Evolutionary conservation across 92 coral and sea anemone genomes (phyloP).

Genomic region (Phenganax subtilis): DNA sequence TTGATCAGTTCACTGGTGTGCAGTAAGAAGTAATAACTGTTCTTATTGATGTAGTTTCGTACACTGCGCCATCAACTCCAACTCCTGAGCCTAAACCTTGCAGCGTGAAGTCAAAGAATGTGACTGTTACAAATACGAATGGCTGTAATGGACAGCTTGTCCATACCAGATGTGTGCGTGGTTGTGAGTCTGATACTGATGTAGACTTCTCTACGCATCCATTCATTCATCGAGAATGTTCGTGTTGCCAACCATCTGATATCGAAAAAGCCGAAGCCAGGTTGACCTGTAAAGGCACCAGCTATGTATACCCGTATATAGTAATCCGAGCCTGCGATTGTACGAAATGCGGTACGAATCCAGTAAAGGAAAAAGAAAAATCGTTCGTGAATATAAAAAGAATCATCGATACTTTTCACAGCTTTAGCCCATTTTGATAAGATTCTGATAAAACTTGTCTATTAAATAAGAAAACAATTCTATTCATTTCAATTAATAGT

Average conservation of each 20-base stretch:
- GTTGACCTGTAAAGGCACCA: slow-evolving; percentile 13
- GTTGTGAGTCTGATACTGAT: slow-evolving; percentile 11
- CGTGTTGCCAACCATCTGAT: slow-evolving; percentile 28
- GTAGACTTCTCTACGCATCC: slow-evolving; percentile 19
- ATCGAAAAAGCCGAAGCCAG: background rate
- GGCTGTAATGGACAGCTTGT: slow-evolving; percentile 2
- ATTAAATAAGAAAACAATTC: no score
- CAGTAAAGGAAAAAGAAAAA: slow-evolving; percentile 4
- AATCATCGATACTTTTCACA: no score
- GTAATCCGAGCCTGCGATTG: slow-evolving; percentile 33
- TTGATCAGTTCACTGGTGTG: background rate
- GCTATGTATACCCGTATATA: background rate
- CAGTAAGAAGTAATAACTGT: no score
- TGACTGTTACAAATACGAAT: background rate
- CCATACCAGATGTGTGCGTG: slow-evolving; percentile 20
- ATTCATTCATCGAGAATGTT: slow-evolving; percentile 15
- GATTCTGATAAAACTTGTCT: no score
- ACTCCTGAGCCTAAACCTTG: background rate
- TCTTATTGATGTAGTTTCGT: background rate
- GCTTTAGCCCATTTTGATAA: no score
- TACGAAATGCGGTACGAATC: slow-evolving; percentile 30
- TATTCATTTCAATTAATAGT: no score
- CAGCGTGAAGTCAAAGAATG: background rate
- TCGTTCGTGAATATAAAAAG: background rate
- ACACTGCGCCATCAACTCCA: background rate